Base-by-base conservation (phyloP, 2,797 vertebrate species). In the Darevskia mixta region DNA sequence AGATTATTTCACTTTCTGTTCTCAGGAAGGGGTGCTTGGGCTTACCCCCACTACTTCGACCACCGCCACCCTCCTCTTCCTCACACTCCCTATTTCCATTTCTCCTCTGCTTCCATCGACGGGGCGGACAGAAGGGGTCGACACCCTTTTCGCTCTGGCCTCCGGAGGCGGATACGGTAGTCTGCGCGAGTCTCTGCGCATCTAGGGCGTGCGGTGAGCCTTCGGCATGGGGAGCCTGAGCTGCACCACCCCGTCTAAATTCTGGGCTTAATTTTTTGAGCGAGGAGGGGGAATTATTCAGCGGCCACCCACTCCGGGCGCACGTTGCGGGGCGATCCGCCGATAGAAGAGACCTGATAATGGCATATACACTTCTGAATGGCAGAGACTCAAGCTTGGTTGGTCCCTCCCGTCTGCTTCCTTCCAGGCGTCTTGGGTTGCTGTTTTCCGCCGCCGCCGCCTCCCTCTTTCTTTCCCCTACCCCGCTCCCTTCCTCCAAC, bases 171-270 rank as follows among this genome's bases (percentile, higher is more conserved):
- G 58, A 6, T 15, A 64, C 8, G 69, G 72, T 35, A n/a, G 32
- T 27, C 23, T 7, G 69, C 3, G 45, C 49, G 55, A 32, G 79
- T 8, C 13, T 38, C 35, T n/a, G 72, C 55, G 43, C 18, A 58
- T 43, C 83, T 20, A 3, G 38, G 25, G 32, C 8, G 17, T 2
- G 32, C 4, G 35, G 32, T 55, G 38, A 0, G 4, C 32, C 8
- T 13, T 29, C 8, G 3, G 25, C 32, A 8, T 49, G 85, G 77
- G 85, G 7, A 45, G 83, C 45, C 17, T 9, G 27, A 7, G 4
- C 13, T 18, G 1, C 29, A 1, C 23, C 7, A 3, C 10, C 5
- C n/a, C 3, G 13, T 29, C 75, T n/a, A 4, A 9, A 5, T 4
- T 5, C 10, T 61, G 1, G 13, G 10, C 3, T 5, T 20, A 11